Base-by-base conservation (phyloP, 2,113 vertebrate genomes). In the Columba janthina region DNA sequence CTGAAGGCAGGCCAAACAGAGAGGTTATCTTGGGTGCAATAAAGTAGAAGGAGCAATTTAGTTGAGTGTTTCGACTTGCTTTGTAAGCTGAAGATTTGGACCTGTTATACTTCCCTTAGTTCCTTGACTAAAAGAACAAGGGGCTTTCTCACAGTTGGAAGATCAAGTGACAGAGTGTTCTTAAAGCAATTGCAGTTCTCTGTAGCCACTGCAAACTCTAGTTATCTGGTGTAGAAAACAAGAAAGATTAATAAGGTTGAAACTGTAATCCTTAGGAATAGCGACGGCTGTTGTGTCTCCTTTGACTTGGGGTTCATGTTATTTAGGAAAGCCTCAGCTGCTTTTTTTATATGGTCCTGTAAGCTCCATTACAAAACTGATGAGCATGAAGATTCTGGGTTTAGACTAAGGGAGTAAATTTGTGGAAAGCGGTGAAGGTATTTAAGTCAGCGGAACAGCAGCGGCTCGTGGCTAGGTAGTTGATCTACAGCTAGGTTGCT, bases 321-420 rank as follows among this genome's bases (percentile, higher is more conserved):
- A 65, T 40, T 42, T 32, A 71, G 48, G 57, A 81, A 58, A 67
- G 85, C 20, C 31, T 60, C 31, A 46, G 48, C 61, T 54, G 48
- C 71, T 92, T 61, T 19, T 70, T 56, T 60, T 6, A 50, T 1
- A 9, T 61, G 57, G 28, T 72, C n/a, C 64, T 88, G 46, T 66
- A 72, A 62, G 14, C 67, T 76, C 24, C 69, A 0, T 57, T 72
- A 31, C 11, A 58, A 75, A 50, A 70, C 3, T 0, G 0, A 11
- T 24, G 38, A 70, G 22, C 28, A 4, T 50, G 53, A 77, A 85
- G 84, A n/a, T 80, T 79, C 29, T 64, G 54, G 81, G 38, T 11
- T 74, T 72, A 18, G 56, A 76, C 31, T 16, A 36, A 54, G 40
- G 64, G n/a, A n/a, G 25, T 36, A 31, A 51, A n/a, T 50, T 32